Base-by-base conservation (phyloP, 1,140 invertebrate genomes). In the Diuraphis noxia region DNA sequence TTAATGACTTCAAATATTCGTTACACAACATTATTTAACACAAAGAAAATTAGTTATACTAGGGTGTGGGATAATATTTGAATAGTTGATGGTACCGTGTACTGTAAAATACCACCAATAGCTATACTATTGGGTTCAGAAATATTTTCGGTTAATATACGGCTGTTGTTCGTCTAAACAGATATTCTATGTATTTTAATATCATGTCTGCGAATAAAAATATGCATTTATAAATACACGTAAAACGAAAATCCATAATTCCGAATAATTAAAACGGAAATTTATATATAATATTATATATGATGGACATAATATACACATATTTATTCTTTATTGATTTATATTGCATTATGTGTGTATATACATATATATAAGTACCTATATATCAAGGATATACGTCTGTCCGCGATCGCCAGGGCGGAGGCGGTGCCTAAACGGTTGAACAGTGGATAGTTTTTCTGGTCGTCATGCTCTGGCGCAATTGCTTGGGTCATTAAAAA, bases 381-480 rank as follows among this genome's bases (percentile, higher is more conserved):
- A 81, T 25, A 84, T 40, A 43, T n/a, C n/a, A 7, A 38, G 52
- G 86, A 88, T 63, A 52, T 5, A 17, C 86, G 86, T 41, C 10
- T 41, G 25, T 87, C 34, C 25, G 21, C 23, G 6, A n/a, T 72
- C 19, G 30, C 6, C 84, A 30, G 13, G 41, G 82, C 30, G 36
- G 82, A 17, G 36, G 49, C 52, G 36, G 86, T 88, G 36, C 49
- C 36, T 88, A 63, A 88, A 88, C 49, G 86, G 49, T 88, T 63
- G 86, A 88, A 88, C 86, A 63, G 86, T 88, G 52, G 86, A 88
- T 88, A 88, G 52, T 88, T 88, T 88, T 88, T 88, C 86, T 88
- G 86, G 86, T 63, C 86, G 86, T 88, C 86, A 88, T 88, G 86
- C 49, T 88, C 36, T 9, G 86, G 86, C 86, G 86, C 86, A 25